Base-by-base conservation (phyloP, 2,888 invertebrate genomes). In the Pteria penguin region DNA sequence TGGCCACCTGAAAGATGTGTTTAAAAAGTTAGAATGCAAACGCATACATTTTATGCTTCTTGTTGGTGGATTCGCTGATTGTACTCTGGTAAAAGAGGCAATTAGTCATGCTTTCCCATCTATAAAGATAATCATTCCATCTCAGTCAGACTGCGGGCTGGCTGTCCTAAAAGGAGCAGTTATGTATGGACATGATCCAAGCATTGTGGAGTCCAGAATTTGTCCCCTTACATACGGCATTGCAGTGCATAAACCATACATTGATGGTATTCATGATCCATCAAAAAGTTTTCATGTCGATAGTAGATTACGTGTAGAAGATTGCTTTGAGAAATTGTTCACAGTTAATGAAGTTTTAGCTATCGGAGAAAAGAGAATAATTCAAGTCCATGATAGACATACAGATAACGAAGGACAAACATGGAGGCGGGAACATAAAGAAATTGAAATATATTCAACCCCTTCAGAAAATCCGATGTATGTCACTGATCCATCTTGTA, bases 61-160 rank as follows among this genome's bases (percentile, higher is more conserved):
- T 36, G 74, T 75, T 14, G 74, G 74, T 29, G 74, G 74, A 18
- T 75, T 69, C 24, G 45, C 74, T 11, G 74, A 75, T 11, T 75
- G 67, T 11, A 61, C 68, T 8, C 33, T 75, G 26, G 62, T 75
- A 1, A 31, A 22, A 4, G 61, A 61, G 11, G 24, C 54, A 18
- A 75, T 75, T 2, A 36, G 45, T 24, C 8, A 29, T 36, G 24
- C 32, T 18, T 75, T 67, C 29, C 57, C 74, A 2, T n/a, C 24
- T 4, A 62, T 54, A 55, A 45, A 24, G 1, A n/a, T 75, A 8
- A 55, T 75, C 22, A 69, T 69, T 5, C 74, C 74, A 5, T 11
- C 45, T 0, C 24, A 36, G 1, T 14, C 68, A 4, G 33, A 69
- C n/a, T 36, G 45, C 45, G 57, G 74, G 1, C 11, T 63, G 18